Evolutionary conservation across 2,113 vertebrate species (phyloP).

Genomic region (Coturnix japonica): DNA sequence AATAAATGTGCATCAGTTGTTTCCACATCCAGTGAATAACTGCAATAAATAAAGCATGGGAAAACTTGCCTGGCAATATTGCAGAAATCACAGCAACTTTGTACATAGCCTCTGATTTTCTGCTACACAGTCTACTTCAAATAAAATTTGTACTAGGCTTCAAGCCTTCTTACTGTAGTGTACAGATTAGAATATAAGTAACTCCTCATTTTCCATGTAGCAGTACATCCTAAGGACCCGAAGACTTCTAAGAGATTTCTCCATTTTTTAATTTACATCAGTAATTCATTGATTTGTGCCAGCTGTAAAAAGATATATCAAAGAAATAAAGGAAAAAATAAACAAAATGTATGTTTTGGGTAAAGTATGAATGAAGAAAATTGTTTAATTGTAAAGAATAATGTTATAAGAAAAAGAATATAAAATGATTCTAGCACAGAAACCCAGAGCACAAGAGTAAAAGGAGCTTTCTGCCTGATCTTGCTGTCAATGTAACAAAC

Average conservation of each 20-base stretch:
- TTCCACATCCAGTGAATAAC: not conserved
- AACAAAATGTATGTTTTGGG: not conserved
- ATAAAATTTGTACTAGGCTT: not conserved
- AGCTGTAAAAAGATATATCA: not conserved
- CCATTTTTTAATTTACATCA: not conserved
- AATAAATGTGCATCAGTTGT: not conserved
- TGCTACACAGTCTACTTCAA: not conserved
- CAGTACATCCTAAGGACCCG: not conserved
- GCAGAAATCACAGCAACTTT: not conserved
- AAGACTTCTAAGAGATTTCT: not conserved
- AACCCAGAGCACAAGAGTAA: not conserved
- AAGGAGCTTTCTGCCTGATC: not conserved
- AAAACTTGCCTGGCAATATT: not conserved
- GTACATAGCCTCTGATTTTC: not conserved
- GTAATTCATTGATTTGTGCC: not conserved
- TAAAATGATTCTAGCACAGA: not conserved
- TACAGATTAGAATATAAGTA: not conserved
- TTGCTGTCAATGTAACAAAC: not conserved
- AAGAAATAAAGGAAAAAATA: not conserved
- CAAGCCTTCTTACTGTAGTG: not conserved
- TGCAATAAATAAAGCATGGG: not conserved
- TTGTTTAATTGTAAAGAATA: not conserved
- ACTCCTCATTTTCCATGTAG: not conserved
- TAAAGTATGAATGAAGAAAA: not conserved
- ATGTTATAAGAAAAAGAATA: not conserved